Evolutionary conservation across 23 tunicate species (phyloP).

Genomic region (Trididemnum nubilum): DNA sequence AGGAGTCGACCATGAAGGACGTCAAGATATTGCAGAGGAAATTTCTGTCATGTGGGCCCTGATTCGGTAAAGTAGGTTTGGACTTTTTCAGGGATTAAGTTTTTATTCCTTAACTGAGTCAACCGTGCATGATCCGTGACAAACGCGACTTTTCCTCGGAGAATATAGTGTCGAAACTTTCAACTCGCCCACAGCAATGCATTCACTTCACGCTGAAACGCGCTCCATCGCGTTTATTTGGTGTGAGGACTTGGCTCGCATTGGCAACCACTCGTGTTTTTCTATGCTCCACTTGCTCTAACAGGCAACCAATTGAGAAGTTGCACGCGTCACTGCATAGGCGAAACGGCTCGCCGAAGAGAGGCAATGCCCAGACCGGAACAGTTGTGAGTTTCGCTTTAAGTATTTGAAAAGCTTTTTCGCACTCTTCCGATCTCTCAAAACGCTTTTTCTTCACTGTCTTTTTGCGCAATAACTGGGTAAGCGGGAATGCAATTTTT

Average conservation of each 20-base stretch:
- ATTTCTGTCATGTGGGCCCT: too few species aligned
- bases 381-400: too few species aligned
- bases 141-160: slow-evolving; percentile 15
- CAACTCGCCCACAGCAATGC: background rate
- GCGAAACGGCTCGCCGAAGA: too few species aligned
- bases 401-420: too few species aligned
- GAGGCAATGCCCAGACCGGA: too few species aligned
- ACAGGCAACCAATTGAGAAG: background rate
- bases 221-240: slow-evolving; percentile 9
- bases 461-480: background rate
- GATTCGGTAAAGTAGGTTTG: background rate
- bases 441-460: too few species aligned
- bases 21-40: too few species aligned
- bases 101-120: background rate
- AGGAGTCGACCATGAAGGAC: too few species aligned
- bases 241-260: slow-evolving; percentile 6
- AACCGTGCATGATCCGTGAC: slow-evolving; percentile 42
- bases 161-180: slow-evolving; percentile 2
- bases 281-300: slow-evolving; percentile 9
- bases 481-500: background rate
- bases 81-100: background rate
- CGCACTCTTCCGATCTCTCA: too few species aligned
- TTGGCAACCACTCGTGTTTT: slow-evolving; percentile 15
- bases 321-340: too few species aligned
- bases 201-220: background rate